Evolutionary conservation across 2,888 invertebrate species (phyloP).

Genomic region (Polia nebulosa): DNA sequence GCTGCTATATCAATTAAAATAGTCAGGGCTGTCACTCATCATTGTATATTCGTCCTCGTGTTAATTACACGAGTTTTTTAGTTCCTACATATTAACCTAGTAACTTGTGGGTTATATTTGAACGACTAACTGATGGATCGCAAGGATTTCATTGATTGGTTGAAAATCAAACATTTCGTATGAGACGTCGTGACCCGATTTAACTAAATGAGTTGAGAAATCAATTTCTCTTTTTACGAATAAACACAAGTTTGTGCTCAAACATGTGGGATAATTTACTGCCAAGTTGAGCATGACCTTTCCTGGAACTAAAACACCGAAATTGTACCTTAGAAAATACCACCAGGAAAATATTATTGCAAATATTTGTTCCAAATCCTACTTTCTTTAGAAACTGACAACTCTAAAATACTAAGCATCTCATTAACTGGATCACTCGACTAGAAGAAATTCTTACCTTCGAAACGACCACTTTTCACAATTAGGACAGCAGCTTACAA

Average conservation of each 20-base stretch:
- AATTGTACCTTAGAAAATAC: neutral
- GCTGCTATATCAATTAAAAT: constrained; percentile 60
- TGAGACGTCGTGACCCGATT: constrained; percentile 23
- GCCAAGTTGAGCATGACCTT: neutral
- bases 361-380: neutral
- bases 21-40: constrained; percentile 48
- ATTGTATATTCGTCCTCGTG: constrained; percentile 58
- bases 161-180: constrained; percentile 22
- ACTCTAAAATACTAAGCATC: constrained; percentile 19
- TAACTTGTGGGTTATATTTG: constrained; percentile 15
- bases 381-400: constrained; percentile 27
- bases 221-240: neutral
- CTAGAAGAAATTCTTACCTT: constrained; percentile 41
- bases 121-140: neutral
- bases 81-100: constrained; percentile 33
- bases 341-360: neutral
- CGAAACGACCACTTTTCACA: constrained; percentile 44
- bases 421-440: constrained; percentile 43
- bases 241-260: neutral
- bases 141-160: constrained; percentile 36
- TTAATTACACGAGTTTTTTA: constrained; percentile 52
- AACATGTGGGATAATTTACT: neutral
- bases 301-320: neutral
- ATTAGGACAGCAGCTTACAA: constrained; percentile 37
- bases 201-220: neutral